A percentile compares a stretch with the other conserved stretches of the same genome.
These are phyloP conservation scores for Eumeta japonica DNA, from an alignment of 1,140 invertebrate species.

Conservation along the genomic window DNA sequence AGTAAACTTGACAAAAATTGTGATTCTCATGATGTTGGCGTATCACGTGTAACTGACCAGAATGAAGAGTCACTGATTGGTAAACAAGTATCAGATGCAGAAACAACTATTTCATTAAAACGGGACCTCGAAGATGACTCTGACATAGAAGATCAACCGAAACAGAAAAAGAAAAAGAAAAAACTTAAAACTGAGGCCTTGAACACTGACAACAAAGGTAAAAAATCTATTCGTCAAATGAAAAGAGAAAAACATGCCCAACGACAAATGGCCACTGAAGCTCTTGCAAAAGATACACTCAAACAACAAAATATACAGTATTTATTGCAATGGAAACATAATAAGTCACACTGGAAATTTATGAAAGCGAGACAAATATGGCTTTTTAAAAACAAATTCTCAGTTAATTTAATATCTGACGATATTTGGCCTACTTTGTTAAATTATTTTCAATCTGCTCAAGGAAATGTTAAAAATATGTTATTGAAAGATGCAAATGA, in stretches of 20 bases:
- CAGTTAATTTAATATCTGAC: constrained; percentile 58
- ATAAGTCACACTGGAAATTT: constrained; percentile 72
- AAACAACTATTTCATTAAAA: no score
- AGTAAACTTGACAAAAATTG: no score
- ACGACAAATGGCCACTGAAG: constrained; percentile 37
- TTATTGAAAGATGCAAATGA: constrained; percentile 64
- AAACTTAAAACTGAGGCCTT: constrained; percentile 15
- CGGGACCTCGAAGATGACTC: constrained; percentile 25
- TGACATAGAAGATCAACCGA: constrained; percentile 26
- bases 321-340: constrained; percentile 69
- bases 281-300: constrained; percentile 39
- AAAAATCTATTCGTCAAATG: constrained; percentile 50
- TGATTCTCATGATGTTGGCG: constrained; percentile 13
- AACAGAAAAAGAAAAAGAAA: constrained; percentile 43
- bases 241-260: constrained; percentile 48
- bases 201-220: constrained; percentile 30
- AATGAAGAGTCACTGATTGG: no score
- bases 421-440: constrained; percentile 64
- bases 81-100: no score
- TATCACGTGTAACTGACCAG: no score
- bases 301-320: constrained; percentile 59
- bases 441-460: constrained; percentile 68
- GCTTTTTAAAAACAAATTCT: constrained; percentile 68
- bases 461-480: constrained; percentile 64
- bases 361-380: constrained; percentile 74